Percentiles rank a stretch among this genome's conserved stretches.
These are phyloP conservation scores for Pristionchus pacificus DNA, from an alignment of 1,140 invertebrate genomes.

Conservation along the genomic window DNA sequence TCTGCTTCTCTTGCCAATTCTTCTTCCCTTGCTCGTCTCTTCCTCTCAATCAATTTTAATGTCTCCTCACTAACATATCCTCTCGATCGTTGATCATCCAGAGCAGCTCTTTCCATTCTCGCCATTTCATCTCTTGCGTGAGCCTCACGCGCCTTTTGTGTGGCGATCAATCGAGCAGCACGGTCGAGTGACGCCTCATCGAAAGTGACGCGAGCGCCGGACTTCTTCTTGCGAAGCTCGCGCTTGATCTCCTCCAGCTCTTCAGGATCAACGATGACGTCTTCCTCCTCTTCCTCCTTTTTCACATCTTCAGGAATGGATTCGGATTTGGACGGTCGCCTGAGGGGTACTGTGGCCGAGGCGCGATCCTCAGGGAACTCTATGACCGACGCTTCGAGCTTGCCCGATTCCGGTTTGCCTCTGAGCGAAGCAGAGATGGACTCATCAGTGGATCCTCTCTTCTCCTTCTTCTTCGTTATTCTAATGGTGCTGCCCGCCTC, in stretches of 20 bases:
- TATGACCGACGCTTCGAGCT: not conserved
- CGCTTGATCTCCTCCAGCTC: conserved; percentile 13
- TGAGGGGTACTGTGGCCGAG: not conserved
- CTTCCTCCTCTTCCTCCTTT: too few species aligned
- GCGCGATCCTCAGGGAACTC: not conserved
- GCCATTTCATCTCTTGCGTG: not conserved
- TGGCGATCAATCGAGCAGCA: not conserved
- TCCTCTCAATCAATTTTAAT: not conserved
- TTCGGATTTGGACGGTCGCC: not conserved
- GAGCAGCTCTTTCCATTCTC: not conserved
- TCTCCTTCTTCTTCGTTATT: too few species aligned
- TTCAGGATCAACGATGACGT: not conserved
- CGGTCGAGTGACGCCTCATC: not conserved
- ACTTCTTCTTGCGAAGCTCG: conserved; percentile 2
- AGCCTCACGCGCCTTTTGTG: not conserved
- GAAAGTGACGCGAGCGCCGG: not conserved
- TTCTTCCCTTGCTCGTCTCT: not conserved
- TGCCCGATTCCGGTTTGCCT: not conserved
- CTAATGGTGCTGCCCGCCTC: too few species aligned
- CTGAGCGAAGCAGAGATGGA: too few species aligned
- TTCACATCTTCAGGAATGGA: too few species aligned
- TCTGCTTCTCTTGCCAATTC: not conserved
- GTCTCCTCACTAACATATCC: not conserved
- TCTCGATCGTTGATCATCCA: not conserved
- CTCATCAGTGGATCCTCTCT: not conserved